These are phyloP conservation scores for Pelmatolapia mariae DNA, from an alignment of 2,113 vertebrate genomes.

Conservation along the genomic window DNA sequence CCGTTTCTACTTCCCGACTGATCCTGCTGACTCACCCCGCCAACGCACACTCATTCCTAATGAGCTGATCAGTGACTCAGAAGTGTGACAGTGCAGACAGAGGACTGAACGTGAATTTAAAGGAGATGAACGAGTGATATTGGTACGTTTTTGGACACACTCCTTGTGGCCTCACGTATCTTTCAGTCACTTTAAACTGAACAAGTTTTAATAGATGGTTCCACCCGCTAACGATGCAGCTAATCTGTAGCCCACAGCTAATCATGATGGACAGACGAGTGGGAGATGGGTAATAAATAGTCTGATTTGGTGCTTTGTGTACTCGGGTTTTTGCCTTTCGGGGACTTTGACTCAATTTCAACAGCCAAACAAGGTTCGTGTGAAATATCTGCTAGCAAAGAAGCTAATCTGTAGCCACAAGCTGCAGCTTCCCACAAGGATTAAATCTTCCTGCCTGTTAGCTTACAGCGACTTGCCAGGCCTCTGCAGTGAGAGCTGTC, in stretches of 20 bases:
- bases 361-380: background rate
- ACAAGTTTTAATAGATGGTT: background rate
- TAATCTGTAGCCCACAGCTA: background rate
- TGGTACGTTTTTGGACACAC: background rate
- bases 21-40: background rate
- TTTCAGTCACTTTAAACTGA: background rate
- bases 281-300: background rate
- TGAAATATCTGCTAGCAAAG: background rate
- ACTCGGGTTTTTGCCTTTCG: background rate
- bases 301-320: background rate
- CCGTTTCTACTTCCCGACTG: background rate
- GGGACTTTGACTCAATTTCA: background rate
- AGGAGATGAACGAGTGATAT: background rate
- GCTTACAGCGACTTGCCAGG: background rate
- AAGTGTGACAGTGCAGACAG: background rate
- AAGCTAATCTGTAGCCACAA: slow-evolving; percentile 22
- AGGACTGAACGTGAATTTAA: background rate
- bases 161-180: background rate
- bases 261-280: background rate
- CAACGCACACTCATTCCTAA: background rate
- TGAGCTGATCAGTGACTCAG: background rate
- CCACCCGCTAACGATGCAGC: background rate
- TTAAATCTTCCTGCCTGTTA: background rate
- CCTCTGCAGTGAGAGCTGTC: background rate
- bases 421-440: slow-evolving; percentile 4